These are phyloP conservation scores for Channa argus DNA, from an alignment of 2,113 vertebrate species.

Conservation along the genomic window DNA sequence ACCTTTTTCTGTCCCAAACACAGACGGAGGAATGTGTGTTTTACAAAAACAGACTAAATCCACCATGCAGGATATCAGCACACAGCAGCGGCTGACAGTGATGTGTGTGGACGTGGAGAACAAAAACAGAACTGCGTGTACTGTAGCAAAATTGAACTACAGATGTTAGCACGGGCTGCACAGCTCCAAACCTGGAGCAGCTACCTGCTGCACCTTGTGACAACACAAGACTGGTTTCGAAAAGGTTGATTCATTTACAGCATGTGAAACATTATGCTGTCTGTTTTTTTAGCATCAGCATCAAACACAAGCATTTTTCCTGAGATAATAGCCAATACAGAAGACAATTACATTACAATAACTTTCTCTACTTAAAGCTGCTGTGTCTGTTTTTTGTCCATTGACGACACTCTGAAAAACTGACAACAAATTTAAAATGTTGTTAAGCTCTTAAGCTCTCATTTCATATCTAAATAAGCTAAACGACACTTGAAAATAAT, in stretches of 20 bases:
- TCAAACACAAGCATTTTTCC: background rate
- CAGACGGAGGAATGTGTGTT: slow-evolving; percentile 67
- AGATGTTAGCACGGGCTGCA: background rate
- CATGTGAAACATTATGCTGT: background rate
- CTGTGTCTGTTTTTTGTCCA: no score
- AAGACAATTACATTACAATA: no score
- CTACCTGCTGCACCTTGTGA: no score
- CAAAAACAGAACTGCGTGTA: slow-evolving; percentile 37
- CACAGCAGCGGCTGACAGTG: slow-evolving; percentile 53
- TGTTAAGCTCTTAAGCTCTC: no score
- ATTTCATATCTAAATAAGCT: no score
- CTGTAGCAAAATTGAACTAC: slow-evolving; percentile 23
- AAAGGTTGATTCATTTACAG: background rate
- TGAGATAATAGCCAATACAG: background rate
- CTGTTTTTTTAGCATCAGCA: background rate
- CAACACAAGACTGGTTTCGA: no score
- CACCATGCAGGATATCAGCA: slow-evolving; percentile 60
- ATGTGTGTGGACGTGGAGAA: slow-evolving; percentile 38
- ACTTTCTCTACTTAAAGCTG: no score
- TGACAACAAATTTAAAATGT: no score
- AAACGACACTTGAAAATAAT: no score
- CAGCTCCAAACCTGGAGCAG: background rate
- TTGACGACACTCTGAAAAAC: no score
- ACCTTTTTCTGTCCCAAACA: slow-evolving; percentile 69
- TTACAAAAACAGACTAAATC: slow-evolving; percentile 60